phyloP scores from a whole-genome alignment of 2,113 vertebrate genomes.

The Axis porcinus region DNA sequence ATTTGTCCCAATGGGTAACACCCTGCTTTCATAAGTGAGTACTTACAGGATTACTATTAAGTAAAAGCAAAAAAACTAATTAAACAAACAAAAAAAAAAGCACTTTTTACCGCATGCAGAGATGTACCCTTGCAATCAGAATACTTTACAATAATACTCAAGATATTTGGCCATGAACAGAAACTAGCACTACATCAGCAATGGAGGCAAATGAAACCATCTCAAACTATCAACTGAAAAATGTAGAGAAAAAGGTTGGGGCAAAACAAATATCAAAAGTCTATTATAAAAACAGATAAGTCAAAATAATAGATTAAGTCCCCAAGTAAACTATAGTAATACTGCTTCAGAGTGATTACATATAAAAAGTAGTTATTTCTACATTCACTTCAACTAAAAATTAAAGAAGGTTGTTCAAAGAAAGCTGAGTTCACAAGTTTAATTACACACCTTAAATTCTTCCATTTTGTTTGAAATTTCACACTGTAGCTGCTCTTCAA shows the following conservation, averaged over 20 bases:
- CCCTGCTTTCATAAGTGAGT: background rate
- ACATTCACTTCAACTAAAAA: constrained; percentile 16
- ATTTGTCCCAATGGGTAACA: constrained; percentile 29
- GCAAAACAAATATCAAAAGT: constrained; percentile 4
- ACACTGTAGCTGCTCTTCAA: constrained; percentile 82
- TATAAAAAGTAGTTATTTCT: background rate
- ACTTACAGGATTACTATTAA: background rate
- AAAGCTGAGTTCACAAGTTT: background rate
- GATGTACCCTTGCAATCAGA: background rate
- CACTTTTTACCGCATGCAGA: background rate
- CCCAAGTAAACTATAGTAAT: background rate
- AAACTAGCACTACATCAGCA: background rate
- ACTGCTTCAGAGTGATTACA: background rate
- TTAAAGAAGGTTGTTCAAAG: background rate
- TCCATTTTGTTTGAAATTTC: constrained; percentile 80
- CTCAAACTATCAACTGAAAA: background rate
- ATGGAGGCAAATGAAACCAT: background rate
- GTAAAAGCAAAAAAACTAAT: background rate
- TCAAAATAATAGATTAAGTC: background rate
- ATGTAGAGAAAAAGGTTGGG: background rate
- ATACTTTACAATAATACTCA: background rate
- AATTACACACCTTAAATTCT: constrained; percentile 80
- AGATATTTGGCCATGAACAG: background rate
- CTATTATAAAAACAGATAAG: background rate
- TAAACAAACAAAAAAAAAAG: background rate